Base-by-base conservation (phyloP, 2,113 vertebrate species). In the Burhinus bistriatus region DNA sequence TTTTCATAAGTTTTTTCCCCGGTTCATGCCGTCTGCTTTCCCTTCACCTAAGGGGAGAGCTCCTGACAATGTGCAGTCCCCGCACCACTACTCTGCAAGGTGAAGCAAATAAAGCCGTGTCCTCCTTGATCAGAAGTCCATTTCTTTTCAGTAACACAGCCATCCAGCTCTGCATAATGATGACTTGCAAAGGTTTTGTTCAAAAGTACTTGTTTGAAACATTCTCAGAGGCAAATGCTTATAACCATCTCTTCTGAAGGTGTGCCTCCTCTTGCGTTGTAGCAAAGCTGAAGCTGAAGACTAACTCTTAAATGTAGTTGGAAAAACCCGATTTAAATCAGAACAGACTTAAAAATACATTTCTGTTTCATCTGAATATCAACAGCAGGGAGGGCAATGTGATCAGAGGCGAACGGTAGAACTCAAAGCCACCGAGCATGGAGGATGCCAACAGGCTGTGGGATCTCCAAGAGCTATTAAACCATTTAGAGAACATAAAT, bases 31-130 rank as follows among this genome's bases (percentile, higher is more conserved):
- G 49, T 32, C 29, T 36, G 4, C 26, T 42, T 47, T 12, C 3
- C 30, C 51, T 26, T 36, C 52, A 38, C 20, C 57, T 34, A 42
- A 51, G 26, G 71, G 42, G 13, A 55, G 23, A 65, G 15, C 52
- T 8, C 23, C 52, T 0, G 0, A 5, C 36, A n/a, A 11, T 1
- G 27, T 34, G 25, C 55, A 22, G 1, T 5, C 3, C 26, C 40
- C 29, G 13, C 16, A 10, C 5, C 58, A 29, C 32, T 18, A 12
- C 14, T 47, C 52, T 17, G 62, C 13, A 7, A 9, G 20, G 26
- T 29, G 52, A 21, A 17, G 64, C 34, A 10, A 12, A 17, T 5
- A 13, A 8, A 57, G 17, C 42, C 11, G 13, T 36, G 22, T 51
- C 57, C 15, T 47, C 18, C 38, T 57, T 14, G 42, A 9, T 6